Conservation (phyloP, 2,113 vertebrate genomes). For the Aphyosemion australe region DNA sequence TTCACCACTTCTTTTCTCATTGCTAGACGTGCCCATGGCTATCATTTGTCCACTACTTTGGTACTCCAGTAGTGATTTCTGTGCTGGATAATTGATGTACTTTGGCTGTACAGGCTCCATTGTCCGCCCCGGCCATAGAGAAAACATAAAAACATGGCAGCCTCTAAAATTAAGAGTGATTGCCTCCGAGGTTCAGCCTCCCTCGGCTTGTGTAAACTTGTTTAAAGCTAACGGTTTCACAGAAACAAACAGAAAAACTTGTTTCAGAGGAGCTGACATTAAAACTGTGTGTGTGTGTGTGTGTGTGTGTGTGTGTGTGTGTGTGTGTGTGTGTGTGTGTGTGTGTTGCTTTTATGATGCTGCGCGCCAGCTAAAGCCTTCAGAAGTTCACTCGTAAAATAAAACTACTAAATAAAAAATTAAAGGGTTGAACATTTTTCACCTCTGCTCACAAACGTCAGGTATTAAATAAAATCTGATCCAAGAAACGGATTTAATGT, state of each 20-base stretch:
- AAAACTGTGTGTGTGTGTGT: too few species aligned
- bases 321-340: too few species aligned
- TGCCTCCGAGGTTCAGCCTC: not conserved
- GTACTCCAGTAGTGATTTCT: slow-evolving; percentile 52
- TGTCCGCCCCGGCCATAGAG: slow-evolving; percentile 18
- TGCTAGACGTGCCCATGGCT: slow-evolving; percentile 33
- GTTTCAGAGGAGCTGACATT: not conserved
- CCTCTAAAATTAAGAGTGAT: slow-evolving; percentile 43
- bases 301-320: too few species aligned
- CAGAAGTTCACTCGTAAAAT: too few species aligned
- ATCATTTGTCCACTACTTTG: slow-evolving; percentile 57
- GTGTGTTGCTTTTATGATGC: too few species aligned
- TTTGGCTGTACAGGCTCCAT: slow-evolving; percentile 26
- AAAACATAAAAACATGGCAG: slow-evolving; percentile 47
- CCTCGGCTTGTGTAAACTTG: slow-evolving; percentile 8
- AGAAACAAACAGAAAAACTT: slow-evolving; percentile 5
- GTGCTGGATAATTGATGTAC: slow-evolving; percentile 54
- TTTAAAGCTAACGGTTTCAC: slow-evolving; percentile 14
- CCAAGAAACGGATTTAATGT: not conserved
- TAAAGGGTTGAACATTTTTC: not conserved
- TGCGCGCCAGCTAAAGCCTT: too few species aligned
- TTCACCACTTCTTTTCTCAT: slow-evolving; percentile 29
- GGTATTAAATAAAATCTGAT: not conserved
- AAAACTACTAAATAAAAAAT: not conserved
- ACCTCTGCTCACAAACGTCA: not conserved